A percentile compares a stretch with the other conserved stretches of the same genome.
Evolutionary conservation across 2,797 vertebrate species (phyloP).

Genomic region (Cheirogaleus major): DNA sequence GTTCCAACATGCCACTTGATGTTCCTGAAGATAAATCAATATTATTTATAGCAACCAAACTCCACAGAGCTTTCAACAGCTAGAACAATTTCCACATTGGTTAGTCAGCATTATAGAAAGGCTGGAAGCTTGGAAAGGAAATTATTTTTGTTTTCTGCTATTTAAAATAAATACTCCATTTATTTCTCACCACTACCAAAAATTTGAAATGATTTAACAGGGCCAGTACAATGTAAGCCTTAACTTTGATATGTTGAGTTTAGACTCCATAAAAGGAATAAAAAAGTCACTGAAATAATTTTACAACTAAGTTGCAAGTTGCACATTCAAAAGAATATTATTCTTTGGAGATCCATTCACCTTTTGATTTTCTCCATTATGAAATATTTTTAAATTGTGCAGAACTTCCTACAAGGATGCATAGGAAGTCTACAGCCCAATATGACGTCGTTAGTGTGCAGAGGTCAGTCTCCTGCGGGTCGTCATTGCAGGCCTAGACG

Average conservation of each 20-base stretch:
- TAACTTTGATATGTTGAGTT: neutral
- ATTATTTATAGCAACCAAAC: neutral
- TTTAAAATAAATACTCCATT: neutral
- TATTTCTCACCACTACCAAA: slow-evolving; percentile 23
- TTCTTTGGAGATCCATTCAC: neutral
- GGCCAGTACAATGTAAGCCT: neutral
- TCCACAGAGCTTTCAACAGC: slow-evolving; percentile 28
- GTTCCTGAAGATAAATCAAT: neutral
- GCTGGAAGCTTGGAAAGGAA: neutral
- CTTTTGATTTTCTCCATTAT: neutral
- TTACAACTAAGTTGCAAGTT: neutral
- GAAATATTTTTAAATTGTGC: neutral
- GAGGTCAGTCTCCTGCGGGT: neutral
- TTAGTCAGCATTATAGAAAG: neutral
- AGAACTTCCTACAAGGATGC: neutral
- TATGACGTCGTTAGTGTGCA: neutral
- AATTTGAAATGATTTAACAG: neutral
- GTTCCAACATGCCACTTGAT: slow-evolving; percentile 1
- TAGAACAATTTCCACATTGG: neutral
- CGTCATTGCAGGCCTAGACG: neutral
- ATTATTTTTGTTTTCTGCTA: neutral
- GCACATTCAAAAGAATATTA: neutral
- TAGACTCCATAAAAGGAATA: neutral
- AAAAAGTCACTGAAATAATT: neutral
- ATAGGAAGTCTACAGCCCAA: neutral